A percentile compares a stretch with the other conserved stretches of the same genome.
Conservation (phyloP, 2,113 vertebrate genomes). For the Neoarius graeffei region DNA sequence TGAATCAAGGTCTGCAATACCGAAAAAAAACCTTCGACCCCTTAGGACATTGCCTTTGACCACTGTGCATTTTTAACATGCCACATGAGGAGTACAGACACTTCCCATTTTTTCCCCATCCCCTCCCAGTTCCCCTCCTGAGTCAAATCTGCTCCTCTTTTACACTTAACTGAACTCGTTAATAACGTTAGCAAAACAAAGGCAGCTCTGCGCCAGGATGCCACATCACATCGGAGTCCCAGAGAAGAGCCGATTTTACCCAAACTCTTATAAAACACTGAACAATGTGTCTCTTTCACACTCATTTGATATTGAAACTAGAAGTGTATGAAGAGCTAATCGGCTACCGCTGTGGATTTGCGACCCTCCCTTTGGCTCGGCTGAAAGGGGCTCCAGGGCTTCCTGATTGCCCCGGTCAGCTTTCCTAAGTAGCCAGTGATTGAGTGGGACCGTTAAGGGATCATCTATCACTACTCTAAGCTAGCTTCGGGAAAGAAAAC, state of each 20-base stretch:
- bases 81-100: not conserved
- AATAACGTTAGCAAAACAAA: slow-evolving; percentile 50
- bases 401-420: slow-evolving; percentile 62
- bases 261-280: not conserved
- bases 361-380: slow-evolving; percentile 53
- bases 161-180: slow-evolving; percentile 44
- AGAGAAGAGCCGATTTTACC: slow-evolving; percentile 24
- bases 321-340: slow-evolving; percentile 60
- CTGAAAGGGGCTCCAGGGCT: slow-evolving; percentile 61
- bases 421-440: slow-evolving; percentile 71
- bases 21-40: slow-evolving; percentile 57
- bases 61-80: not conserved
- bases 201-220: slow-evolving; percentile 17
- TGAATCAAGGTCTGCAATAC: slow-evolving; percentile 61
- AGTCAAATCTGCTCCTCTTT: slow-evolving; percentile 32
- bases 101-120: not conserved
- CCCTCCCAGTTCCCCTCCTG: slow-evolving; percentile 48
- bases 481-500: slow-evolving; percentile 57
- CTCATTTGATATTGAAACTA: slow-evolving; percentile 24
- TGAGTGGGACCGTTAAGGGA: slow-evolving; percentile 69
- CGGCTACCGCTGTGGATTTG: slow-evolving; percentile 60
- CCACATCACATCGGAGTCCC: not conserved
- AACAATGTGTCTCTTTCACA: slow-evolving; percentile 29
- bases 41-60: not conserved
- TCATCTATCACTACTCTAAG: slow-evolving; percentile 67